Base-by-base conservation (phyloP, 2,113 vertebrate species). In the Myocastor coypus region DNA sequence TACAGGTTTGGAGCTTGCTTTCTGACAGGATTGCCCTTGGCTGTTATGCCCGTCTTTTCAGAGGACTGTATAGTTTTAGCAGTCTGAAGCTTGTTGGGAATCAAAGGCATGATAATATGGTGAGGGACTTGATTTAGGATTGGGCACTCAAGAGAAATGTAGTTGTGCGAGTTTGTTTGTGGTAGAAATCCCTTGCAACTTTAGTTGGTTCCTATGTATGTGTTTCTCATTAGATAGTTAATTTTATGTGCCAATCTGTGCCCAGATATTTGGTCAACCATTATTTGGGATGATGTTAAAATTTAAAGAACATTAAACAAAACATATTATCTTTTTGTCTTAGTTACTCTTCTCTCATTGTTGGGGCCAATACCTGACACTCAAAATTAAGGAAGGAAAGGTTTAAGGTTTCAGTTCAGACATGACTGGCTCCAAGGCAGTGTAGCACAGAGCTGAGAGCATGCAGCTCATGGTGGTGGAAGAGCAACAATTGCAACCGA, bases 191-290 rank as follows among this genome's bases (percentile, higher is more conserved):
- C 20, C 22, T 84, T 68, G 68, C 63, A n/a, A 50, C 17, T 92
- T 81, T n/a, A 77, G 75, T 77, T 81, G 59, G 11, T 61, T 69
- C 37, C 50, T 40, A 77, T 75, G 14, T 59, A 13, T 88, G 50
- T 50, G 42, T 80, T 94, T 96, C 73, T 87, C 83, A 52, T 88
- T 84, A 32, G 61, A 94, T 87, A 28, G 32, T 89, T 89, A 89
- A 87, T 83, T 93, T 87, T 55, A 73, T 69, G 5, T 82, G 59
- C 91, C 32, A 75, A 87, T 12, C 50, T 88, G 14, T 61, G 19
- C 37, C 3, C 26, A 89, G 75, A 87, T 85, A 75, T 84, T 78
- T 93, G 55, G 59, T 52, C 34, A 85, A 81, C 63, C 34, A 55
- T 80, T 71, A 83, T 80, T 78, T 92, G 73, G 69, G 63, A 66